These are phyloP conservation scores for Eupithecia insigniata DNA, from an alignment of 2,888 invertebrate genomes.

Conservation along the genomic window DNA sequence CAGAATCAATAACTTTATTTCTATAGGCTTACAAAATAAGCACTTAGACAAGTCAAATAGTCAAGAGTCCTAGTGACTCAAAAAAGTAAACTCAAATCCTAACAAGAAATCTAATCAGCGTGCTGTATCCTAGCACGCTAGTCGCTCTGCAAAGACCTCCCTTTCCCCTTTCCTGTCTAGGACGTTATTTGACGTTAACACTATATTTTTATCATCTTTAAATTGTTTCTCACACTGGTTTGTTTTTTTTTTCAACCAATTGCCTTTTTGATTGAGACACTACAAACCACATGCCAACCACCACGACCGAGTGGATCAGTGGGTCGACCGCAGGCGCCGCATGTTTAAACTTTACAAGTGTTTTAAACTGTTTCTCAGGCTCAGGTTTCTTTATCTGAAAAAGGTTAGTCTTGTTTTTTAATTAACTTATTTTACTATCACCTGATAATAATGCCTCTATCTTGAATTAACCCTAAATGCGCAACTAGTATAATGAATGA, in stretches of 20 bases:
- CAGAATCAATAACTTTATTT: no score
- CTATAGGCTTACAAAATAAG: no score
- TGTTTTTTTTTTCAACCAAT: background rate
- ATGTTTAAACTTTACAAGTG: conserved; percentile 6
- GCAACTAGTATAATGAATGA: background rate
- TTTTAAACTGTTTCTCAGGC: conserved; percentile 13
- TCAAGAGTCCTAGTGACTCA: no score
- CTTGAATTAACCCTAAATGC: background rate
- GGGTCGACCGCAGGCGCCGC: conserved; percentile 31
- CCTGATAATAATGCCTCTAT: no score
- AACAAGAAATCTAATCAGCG: no score
- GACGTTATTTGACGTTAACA: background rate
- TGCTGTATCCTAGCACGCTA: no score
- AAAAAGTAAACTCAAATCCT: no score
- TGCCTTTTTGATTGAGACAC: conserved; percentile 1
- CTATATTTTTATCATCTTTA: background rate
- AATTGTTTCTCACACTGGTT: background rate
- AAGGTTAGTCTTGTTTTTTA: background rate
- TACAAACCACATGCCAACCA: conserved; percentile 20
- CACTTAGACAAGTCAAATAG: no score
- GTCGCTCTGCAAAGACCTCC: background rate
- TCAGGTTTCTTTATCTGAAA: background rate
- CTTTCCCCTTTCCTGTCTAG: background rate
- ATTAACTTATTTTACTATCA: background rate
- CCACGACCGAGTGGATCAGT: conserved; percentile 26